Percentiles rank a stretch among this genome's conserved stretches.
Evolutionary conservation across 2,797 vertebrate species (phyloP).

Genomic region (Melanotaenia boesemani): DNA sequence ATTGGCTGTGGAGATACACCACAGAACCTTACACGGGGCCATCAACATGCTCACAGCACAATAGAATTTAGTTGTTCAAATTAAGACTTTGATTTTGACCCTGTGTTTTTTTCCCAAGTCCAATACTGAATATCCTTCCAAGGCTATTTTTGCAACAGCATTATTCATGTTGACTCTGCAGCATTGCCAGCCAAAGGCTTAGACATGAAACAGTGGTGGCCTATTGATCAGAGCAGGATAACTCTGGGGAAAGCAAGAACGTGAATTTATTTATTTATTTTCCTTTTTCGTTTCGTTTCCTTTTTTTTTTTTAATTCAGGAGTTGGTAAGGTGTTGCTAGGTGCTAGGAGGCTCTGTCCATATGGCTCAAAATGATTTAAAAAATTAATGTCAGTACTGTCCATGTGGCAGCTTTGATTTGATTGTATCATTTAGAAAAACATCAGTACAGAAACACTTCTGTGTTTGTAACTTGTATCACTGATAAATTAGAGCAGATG

Average conservation of each 20-base stretch:
- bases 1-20: background rate
- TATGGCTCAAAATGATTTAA: slow-evolving; percentile 42
- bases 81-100: slow-evolving; percentile 34
- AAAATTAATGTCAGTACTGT: slow-evolving; percentile 38
- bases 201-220: slow-evolving; percentile 47
- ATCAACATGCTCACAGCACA: slow-evolving; percentile 8
- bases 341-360: slow-evolving; percentile 15
- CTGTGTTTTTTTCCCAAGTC: slow-evolving; percentile 33
- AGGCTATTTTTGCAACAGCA: slow-evolving; percentile 44
- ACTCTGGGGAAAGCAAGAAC: slow-evolving; percentile 33
- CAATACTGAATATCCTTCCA: slow-evolving; percentile 34
- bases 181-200: slow-evolving; percentile 40
- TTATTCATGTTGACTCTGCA: slow-evolving; percentile 43
- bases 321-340: slow-evolving; percentile 7
- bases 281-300: background rate
- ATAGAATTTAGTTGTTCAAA: slow-evolving; percentile 23
- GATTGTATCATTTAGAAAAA: background rate
- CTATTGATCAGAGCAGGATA: slow-evolving; percentile 52
- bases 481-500: background rate
- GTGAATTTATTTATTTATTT: slow-evolving; percentile 20
- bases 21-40: background rate
- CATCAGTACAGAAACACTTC: background rate
- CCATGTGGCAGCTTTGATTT: slow-evolving; percentile 4
- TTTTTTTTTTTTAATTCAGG: slow-evolving; percentile 6
- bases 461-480: background rate